Percentiles rank a stretch among this genome's conserved stretches.
Evolutionary conservation across 2,888 invertebrate genomes (phyloP).

Genomic region (Spicauda simplicius): DNA sequence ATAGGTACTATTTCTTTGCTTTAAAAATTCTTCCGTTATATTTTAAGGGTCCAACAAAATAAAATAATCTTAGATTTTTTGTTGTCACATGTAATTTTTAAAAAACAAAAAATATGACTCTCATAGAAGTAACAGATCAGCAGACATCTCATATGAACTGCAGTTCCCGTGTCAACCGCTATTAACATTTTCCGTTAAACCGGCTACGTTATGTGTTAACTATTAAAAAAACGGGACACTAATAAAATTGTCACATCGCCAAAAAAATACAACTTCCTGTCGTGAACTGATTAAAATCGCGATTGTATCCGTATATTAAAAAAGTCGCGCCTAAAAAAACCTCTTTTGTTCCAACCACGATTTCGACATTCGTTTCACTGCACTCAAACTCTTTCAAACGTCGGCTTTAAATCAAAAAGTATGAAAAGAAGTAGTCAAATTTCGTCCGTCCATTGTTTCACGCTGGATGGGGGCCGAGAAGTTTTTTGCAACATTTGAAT

Average conservation of each 20-base stretch:
- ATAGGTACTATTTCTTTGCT: too few relatives aligned
- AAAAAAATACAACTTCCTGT: conserved; percentile 46
- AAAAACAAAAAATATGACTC: too few relatives aligned
- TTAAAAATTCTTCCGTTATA: too few relatives aligned
- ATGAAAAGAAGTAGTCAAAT: conserved; percentile 75
- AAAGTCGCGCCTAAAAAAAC: conserved; percentile 48
- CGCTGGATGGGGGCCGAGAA: conserved; percentile 58
- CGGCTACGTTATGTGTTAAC: conserved; percentile 2
- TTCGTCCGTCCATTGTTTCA: conserved; percentile 74
- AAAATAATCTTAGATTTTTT: too few relatives aligned
- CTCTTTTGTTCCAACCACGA: conserved; percentile 55
- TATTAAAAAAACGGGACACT: conserved; percentile 25
- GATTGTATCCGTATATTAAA: conserved; percentile 46
- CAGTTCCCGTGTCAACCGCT: background rate
- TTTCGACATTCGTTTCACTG: conserved; percentile 61
- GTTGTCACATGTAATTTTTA: too few relatives aligned
- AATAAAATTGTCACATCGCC: conserved; percentile 43
- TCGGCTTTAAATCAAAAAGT: conserved; percentile 75
- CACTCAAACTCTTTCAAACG: conserved; percentile 62
- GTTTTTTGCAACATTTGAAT: conserved; percentile 73
- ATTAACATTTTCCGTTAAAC: conserved; percentile 13
- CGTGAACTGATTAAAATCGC: conserved; percentile 61
- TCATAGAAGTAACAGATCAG: too few relatives aligned
- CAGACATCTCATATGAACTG: background rate
- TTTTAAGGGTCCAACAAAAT: too few relatives aligned